Evolutionary conservation across 2,888 invertebrate species (phyloP).

Genomic region (Lycaena phlaeas): DNA sequence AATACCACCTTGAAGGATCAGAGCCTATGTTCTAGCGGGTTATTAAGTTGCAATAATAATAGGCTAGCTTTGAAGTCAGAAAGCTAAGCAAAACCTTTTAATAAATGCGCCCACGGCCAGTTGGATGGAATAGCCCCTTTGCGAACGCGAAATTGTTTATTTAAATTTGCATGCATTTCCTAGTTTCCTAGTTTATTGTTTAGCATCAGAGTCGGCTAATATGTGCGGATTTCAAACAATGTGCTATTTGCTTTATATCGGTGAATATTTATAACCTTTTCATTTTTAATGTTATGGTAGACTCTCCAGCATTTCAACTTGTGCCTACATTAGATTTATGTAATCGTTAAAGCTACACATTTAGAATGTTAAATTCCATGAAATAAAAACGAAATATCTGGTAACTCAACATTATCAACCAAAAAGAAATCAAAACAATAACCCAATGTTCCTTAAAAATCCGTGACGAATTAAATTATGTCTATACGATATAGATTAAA

Average conservation of each 20-base stretch:
- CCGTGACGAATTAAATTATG: constrained; percentile 54
- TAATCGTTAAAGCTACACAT: too few species aligned
- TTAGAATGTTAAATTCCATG: not conserved
- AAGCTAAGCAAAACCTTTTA: constrained; percentile 17
- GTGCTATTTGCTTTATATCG: not conserved
- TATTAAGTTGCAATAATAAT: constrained; percentile 18
- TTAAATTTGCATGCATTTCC: constrained; percentile 7
- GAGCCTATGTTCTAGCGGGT: constrained; percentile 8
- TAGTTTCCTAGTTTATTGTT: constrained; percentile 10
- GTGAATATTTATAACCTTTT: too few species aligned
- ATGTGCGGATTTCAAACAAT: constrained; percentile 3
- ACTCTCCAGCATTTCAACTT: too few species aligned
- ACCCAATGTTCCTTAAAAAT: too few species aligned
- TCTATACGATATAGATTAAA: constrained; percentile 44
- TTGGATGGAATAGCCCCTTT: constrained; percentile 11
- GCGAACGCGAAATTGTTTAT: constrained; percentile 11
- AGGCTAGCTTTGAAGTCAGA: constrained; percentile 11
- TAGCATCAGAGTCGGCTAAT: constrained; percentile 2
- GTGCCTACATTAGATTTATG: too few species aligned
- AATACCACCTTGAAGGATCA: constrained; percentile 9
- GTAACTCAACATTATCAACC: too few species aligned
- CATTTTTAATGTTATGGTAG: too few species aligned
- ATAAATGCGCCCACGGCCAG: constrained; percentile 19
- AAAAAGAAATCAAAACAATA: too few species aligned
- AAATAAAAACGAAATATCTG: constrained; percentile 27